These are phyloP conservation scores for Bradypus variegatus DNA, from an alignment of 2,797 vertebrate species.

Conservation along the genomic window DNA sequence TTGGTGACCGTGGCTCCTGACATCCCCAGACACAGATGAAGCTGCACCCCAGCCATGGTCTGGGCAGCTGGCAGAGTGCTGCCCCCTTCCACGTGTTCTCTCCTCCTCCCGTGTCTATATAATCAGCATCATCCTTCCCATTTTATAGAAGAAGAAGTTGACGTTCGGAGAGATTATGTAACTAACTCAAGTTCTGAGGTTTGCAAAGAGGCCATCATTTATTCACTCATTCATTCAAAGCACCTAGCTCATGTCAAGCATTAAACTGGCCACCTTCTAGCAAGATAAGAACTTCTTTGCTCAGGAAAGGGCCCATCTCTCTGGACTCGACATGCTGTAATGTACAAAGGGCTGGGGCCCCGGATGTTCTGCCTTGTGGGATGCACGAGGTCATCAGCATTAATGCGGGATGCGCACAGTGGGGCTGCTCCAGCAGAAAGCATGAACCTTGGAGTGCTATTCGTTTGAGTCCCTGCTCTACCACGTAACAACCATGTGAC, in stretches of 20 bases:
- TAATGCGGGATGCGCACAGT: no score
- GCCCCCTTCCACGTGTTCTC: background rate
- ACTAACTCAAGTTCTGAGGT: background rate
- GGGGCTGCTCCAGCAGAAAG: background rate
- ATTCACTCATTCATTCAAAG: background rate
- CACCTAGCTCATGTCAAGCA: background rate
- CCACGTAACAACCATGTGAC: background rate
- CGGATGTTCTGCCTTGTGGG: background rate
- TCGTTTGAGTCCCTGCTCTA: background rate
- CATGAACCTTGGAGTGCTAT: background rate
- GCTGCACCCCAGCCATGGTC: background rate
- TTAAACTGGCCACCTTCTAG: background rate
- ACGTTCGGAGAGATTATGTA: background rate
- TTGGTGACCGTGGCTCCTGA: background rate
- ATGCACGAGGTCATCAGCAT: background rate
- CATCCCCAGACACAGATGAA: background rate
- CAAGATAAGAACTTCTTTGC: background rate
- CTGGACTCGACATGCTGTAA: rapidly evolving
- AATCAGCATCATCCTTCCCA: background rate
- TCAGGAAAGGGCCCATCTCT: background rate
- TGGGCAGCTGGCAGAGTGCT: background rate
- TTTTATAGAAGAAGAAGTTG: background rate
- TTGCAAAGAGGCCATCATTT: background rate
- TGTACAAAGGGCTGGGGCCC: rapidly evolving
- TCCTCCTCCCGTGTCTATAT: background rate